Conservation (phyloP, 2,888 invertebrate genomes). For the Ichneumon xanthorius region DNA sequence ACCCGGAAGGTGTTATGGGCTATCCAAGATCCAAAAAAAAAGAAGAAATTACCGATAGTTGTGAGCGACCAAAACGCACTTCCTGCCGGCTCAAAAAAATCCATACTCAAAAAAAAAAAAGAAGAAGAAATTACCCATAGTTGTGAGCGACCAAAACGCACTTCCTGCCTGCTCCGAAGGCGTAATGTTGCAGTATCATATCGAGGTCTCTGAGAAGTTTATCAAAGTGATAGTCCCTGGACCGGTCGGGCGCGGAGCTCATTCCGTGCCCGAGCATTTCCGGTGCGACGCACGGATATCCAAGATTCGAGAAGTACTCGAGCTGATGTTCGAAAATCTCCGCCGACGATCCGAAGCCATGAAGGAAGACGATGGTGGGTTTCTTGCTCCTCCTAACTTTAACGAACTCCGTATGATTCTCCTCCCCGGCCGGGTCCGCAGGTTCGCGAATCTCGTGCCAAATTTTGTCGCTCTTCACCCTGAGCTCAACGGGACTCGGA, state of each 20-base stretch:
- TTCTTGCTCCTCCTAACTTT: constrained; percentile 81
- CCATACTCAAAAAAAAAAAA: background rate
- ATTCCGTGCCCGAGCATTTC: constrained; percentile 90
- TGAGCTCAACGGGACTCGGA: constrained; percentile 72
- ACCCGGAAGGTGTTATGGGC: too few species aligned
- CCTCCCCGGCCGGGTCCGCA: constrained; percentile 8
- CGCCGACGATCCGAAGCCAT: constrained; percentile 89
- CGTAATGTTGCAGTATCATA: constrained; percentile 87
- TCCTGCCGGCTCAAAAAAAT: constrained; percentile 84
- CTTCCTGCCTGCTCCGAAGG: constrained; percentile 85
- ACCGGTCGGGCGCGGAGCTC: constrained; percentile 87
- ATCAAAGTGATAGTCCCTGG: constrained; percentile 87
- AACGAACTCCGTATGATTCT: constrained; percentile 70
- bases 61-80: constrained; percentile 89
- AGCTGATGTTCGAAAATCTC: constrained; percentile 88
- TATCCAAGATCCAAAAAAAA: background rate
- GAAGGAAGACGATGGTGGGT: constrained; percentile 88
- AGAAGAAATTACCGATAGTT: constrained; percentile 88
- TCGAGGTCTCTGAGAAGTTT: constrained; percentile 87
- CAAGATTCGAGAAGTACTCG: constrained; percentile 86
- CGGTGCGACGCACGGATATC: constrained; percentile 88
- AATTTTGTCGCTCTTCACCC: constrained; percentile 69
- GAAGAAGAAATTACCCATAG: constrained; percentile 87
- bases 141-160: constrained; percentile 89
- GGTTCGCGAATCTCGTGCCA: constrained; percentile 68